Conservation (phyloP, 2,113 vertebrate species). For the Amphiprion percula region DNA sequence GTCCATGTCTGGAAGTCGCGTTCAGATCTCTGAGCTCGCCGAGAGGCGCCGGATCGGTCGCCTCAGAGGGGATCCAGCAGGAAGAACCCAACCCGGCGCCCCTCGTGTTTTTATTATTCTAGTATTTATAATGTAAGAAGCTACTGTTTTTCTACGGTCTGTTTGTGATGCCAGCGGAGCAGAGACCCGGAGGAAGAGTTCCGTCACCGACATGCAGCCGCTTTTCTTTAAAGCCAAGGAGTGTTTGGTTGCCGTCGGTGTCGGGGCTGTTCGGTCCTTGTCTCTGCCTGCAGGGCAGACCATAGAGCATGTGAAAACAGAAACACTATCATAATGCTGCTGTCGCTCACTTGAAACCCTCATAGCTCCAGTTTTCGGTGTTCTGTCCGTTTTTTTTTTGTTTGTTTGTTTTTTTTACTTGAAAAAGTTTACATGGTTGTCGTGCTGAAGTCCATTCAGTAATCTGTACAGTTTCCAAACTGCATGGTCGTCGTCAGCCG, state of each 20-base stretch:
- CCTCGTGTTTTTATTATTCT: conserved; percentile 61
- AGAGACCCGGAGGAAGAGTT: conserved; percentile 47
- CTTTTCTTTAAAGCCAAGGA: conserved; percentile 51
- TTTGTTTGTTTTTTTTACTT: conserved; percentile 30
- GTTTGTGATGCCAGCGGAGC: conserved; percentile 44
- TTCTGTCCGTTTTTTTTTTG: conserved; percentile 17
- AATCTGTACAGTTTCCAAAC: conserved; percentile 65
- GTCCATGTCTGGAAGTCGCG: conserved; percentile 47
- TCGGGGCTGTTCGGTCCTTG: not conserved
- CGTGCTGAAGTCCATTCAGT: conserved; percentile 42
- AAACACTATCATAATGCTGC: conserved; percentile 66
- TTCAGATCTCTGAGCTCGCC: conserved; percentile 38
- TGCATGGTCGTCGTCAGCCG: conserved; percentile 63
- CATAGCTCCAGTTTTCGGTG: conserved; percentile 32
- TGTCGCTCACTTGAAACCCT: conserved; percentile 65
- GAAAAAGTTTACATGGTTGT: conserved; percentile 49
- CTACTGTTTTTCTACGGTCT: conserved; percentile 76
- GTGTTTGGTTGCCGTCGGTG: conserved; percentile 7
- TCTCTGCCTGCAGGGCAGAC: conserved; percentile 54
- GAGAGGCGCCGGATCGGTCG: conserved; percentile 31
- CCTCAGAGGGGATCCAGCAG: conserved; percentile 28
- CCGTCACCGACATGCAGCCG: not conserved
- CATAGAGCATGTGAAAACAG: conserved; percentile 78
- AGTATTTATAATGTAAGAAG: conserved; percentile 66
- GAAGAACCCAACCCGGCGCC: conserved; percentile 44